Evolutionary conservation across 2,888 invertebrate species (phyloP).

Genomic region (Nineta flava): DNA sequence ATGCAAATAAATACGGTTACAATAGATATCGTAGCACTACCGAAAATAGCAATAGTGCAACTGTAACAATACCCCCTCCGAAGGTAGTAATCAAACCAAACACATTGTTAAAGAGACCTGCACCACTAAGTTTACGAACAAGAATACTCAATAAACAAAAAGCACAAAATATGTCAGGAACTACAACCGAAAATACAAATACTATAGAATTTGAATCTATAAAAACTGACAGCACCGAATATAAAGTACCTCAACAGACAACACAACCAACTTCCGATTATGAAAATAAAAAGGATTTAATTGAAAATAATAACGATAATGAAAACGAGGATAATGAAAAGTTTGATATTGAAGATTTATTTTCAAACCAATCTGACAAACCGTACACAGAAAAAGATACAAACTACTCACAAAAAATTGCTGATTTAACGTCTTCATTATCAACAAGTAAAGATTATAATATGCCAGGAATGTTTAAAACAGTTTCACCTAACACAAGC

Average conservation of each 20-base stretch:
- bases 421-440: slow-evolving; percentile 43
- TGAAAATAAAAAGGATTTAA: not conserved
- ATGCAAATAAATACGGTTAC: not conserved
- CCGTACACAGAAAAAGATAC: slow-evolving; percentile 26
- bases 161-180: slow-evolving; percentile 10
- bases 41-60: slow-evolving; percentile 8
- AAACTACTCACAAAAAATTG: slow-evolving; percentile 46
- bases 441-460: slow-evolving; percentile 57
- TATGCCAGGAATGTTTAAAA: slow-evolving; percentile 54
- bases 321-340: slow-evolving; percentile 9
- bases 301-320: not conserved
- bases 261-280: slow-evolving; percentile 8
- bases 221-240: slow-evolving; percentile 10
- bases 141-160: slow-evolving; percentile 20
- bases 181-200: not conserved
- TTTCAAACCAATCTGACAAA: slow-evolving; percentile 10
- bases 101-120: slow-evolving; percentile 21
- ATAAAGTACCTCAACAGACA: slow-evolving; percentile 9
- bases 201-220: slow-evolving; percentile 1
- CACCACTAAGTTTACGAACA: slow-evolving; percentile 19
- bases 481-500: slow-evolving; percentile 40
- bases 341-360: slow-evolving; percentile 7
- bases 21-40: slow-evolving; percentile 2
- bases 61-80: slow-evolving; percentile 16
- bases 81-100: slow-evolving; percentile 25